Evolutionary conservation across 1,140 invertebrate genomes (phyloP), one percentile per base, ranked within the genome.

Genomic region (Drosophila gunungcola): DNA sequence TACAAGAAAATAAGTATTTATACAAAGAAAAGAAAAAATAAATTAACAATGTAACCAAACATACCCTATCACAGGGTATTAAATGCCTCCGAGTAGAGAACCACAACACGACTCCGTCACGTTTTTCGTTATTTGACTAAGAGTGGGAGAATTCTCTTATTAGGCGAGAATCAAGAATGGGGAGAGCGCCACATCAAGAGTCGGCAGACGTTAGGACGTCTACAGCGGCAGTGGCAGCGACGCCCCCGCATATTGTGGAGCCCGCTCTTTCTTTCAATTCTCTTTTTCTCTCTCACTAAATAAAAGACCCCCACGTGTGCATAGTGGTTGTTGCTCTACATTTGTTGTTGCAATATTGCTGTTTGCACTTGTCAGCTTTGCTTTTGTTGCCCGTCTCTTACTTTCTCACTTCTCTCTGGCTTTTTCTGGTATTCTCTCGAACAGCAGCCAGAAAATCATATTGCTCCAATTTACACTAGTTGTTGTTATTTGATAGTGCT

Each of bases 71-170:
- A 43, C 13, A 49, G 36, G 52, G 68, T 57, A 49, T 49, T n/a
- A 61, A 62, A 51, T 77, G 60, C 57, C 78, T 69, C 65, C 55
- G 43, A 85, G 49, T 39, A 48, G 54, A 69, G 74, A 88, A 88
- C 68, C 65, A 80, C 55, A 85, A 89, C 84, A 89, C 68, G 72
- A 68, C 80, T 64, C 68, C 84, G 84, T 88, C 83, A 88, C 83
- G 84, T 89, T 88, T 88, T 88, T 88, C 75, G 43, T 54, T 60
- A 65, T 53, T 62, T 54, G 49, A 41, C 61, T 43, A 53, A 73
- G 75, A 74, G 52, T 68, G 49, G 36, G 68, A 36, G 25, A 25
- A 39, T 46, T 36, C 64, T 68, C 38, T 65, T 32, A 52, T 67
- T 32, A 16, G 69, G 34, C 54, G 36, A 51, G 48, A 49, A 32